Percentiles rank a stretch among this genome's conserved stretches.
Conservation (phyloP, 2,113 vertebrate species). For the Actenoides hombroni region DNA sequence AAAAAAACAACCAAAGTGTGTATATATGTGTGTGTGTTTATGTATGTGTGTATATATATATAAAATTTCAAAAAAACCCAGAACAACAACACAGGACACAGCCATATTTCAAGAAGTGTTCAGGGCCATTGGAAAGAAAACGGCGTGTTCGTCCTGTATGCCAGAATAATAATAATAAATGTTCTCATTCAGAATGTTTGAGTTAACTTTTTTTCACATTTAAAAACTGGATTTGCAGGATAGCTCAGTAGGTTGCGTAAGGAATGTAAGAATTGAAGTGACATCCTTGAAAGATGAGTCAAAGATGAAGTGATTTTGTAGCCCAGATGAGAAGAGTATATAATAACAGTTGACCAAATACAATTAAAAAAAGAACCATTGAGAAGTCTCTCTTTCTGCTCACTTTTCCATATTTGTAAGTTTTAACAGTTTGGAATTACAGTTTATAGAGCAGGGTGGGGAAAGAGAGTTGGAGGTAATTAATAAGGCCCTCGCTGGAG, state of each 20-base stretch:
- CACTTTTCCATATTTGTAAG: neutral
- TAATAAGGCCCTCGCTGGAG: neutral
- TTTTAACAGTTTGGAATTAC: neutral
- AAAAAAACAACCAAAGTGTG: neutral
- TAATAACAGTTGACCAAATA: neutral
- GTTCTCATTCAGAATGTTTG: neutral
- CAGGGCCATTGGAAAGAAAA: neutral
- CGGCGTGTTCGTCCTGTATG: neutral
- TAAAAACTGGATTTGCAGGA: neutral
- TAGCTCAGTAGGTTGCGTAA: neutral
- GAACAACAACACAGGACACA: neutral
- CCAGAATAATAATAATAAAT: neutral
- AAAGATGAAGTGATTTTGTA: neutral
- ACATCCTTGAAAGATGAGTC: neutral
- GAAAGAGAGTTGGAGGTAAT: neutral
- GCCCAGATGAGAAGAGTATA: neutral
- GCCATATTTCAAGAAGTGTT: neutral
- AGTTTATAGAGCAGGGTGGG: neutral
- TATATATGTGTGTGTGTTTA: neutral
- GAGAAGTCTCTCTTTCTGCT: neutral
- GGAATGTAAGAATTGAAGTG: neutral
- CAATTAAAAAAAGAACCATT: neutral
- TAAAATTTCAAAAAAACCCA: neutral
- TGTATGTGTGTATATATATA: rapidly evolving
- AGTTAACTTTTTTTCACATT: neutral